phyloP scores from a whole-genome alignment of 2,888 invertebrate genomes.

The Drosophila conformis region DNA sequence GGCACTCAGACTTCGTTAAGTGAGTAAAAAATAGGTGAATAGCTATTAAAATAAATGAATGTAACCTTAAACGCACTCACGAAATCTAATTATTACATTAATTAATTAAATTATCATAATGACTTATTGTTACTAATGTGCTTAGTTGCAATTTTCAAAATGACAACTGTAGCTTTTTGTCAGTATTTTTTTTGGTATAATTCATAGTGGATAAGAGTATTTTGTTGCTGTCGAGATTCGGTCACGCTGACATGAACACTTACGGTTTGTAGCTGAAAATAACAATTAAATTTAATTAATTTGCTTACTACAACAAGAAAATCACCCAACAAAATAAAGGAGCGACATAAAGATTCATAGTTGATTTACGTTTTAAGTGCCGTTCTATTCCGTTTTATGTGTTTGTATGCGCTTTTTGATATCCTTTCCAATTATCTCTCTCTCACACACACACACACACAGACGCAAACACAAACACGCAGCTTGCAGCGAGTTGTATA shows the following conservation, averaged over 20 bases:
- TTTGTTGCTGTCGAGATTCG: conserved; percentile 12
- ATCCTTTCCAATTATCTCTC: conserved; percentile 31
- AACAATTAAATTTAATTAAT: conserved; percentile 46
- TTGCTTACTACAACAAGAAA: conserved; percentile 49
- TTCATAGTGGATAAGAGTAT: conserved; percentile 2
- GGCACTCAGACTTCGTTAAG: conserved; percentile 6
- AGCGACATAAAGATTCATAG: conserved; percentile 51
- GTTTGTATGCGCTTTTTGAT: conserved; percentile 40
- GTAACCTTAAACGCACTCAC: too few relatives aligned
- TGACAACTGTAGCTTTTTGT: neutral
- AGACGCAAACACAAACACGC: conserved; percentile 5
- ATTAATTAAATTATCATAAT: neutral
- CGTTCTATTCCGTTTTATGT: conserved; percentile 42
- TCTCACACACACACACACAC: conserved; percentile 14
- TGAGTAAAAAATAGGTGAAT: neutral
- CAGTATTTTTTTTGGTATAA: neutral
- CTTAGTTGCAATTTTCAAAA: too few relatives aligned
- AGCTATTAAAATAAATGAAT: neutral
- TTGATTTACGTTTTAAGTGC: conserved; percentile 37
- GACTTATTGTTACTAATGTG: neutral
- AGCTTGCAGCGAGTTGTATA: conserved; percentile 21
- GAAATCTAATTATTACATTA: too few relatives aligned
- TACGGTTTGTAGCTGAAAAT: conserved; percentile 75
- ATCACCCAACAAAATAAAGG: conserved; percentile 59
- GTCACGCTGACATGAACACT: conserved; percentile 67